Evolutionary conservation across 2,797 vertebrate genomes (phyloP), one percentile per base, ranked within the genome.

Genomic region (Myotis vivesi): DNA sequence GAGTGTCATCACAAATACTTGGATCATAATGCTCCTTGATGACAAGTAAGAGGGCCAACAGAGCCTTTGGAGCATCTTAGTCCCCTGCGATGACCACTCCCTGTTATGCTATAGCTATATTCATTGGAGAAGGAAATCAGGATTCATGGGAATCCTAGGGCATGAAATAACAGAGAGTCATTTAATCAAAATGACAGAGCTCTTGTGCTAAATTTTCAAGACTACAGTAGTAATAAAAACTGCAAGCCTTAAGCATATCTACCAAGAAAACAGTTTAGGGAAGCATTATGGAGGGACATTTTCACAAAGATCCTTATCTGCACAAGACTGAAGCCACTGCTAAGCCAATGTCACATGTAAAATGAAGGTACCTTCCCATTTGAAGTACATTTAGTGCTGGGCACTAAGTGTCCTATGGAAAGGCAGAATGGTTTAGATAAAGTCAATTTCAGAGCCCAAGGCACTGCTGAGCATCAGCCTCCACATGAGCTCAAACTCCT

Each of bases 151-250:
- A 16, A 89, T 38, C 64, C 64, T 86, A 44, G 57, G 49, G 38
- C 28, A 80, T 66, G 53, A 79, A 82, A 73, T 73, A 82, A 22
- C 44, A 68, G 93, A 91, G 68, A 83, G 89, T 91, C 84, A 41
- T 92, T 87, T 85, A 13, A 92, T 71, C 76, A 71, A 81, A 96
- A 89, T n/a, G 44, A 81, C 73, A 82, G 55, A 83, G 85, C 23
- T 86, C 62, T 82, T 89, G 73, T 90, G 30, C 53, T 88, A 88
- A 38, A 73, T 92, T 84, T 85, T 92, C 91, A 87, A 75, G 71
- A 92, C 88, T 87, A 92, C 80, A 90, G 64, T 62, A 59, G 79
- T 87, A 92, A 95, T 55, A 55, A 94, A 84, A 82, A 80, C 64
- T 22, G 19, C 44, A 84, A 75, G 28, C n/a, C 13, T 69, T 15